phyloP scores from a whole-genome alignment of 2,888 invertebrate species.

The Andrena hattorfiana region DNA sequence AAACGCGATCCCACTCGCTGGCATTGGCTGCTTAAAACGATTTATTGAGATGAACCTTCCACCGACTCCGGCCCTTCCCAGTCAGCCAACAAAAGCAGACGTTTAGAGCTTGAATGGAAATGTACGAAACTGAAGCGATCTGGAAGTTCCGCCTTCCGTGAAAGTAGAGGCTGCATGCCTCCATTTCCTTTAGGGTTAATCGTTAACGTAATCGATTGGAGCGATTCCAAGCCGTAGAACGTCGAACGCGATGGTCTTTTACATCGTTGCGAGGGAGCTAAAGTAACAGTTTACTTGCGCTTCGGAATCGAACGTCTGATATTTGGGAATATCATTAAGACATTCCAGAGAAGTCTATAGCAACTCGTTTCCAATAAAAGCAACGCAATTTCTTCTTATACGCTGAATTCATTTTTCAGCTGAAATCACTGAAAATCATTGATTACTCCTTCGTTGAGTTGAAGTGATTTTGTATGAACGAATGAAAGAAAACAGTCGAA shows the following conservation, averaged over 20 bases:
- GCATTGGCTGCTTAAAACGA: constrained; percentile 38
- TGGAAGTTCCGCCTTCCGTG: constrained; percentile 31
- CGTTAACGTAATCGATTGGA: constrained; percentile 54
- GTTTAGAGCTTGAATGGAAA: constrained; percentile 32
- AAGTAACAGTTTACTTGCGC: constrained; percentile 11
- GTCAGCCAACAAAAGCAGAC: constrained; percentile 20
- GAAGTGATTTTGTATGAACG: too few species aligned
- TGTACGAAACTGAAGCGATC: constrained; percentile 38
- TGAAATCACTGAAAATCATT: too few species aligned
- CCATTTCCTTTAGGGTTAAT: constrained; percentile 53
- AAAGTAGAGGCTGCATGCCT: constrained; percentile 26
- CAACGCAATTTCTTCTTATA: too few species aligned
- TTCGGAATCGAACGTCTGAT: background rate
- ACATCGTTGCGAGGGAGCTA: constrained; percentile 31
- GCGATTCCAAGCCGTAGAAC: constrained; percentile 28
- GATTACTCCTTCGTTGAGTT: too few species aligned
- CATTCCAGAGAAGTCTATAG: background rate
- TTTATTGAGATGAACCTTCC: constrained; percentile 32
- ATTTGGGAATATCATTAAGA: background rate
- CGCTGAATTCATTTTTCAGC: too few species aligned
- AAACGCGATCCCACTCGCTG: constrained; percentile 10
- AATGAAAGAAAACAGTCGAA: too few species aligned
- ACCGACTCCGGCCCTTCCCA: background rate
- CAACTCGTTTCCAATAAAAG: too few species aligned
- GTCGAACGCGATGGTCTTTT: constrained; percentile 47